Base-by-base conservation (phyloP, 2,888 invertebrate genomes). In the Anticlea derivata region DNA sequence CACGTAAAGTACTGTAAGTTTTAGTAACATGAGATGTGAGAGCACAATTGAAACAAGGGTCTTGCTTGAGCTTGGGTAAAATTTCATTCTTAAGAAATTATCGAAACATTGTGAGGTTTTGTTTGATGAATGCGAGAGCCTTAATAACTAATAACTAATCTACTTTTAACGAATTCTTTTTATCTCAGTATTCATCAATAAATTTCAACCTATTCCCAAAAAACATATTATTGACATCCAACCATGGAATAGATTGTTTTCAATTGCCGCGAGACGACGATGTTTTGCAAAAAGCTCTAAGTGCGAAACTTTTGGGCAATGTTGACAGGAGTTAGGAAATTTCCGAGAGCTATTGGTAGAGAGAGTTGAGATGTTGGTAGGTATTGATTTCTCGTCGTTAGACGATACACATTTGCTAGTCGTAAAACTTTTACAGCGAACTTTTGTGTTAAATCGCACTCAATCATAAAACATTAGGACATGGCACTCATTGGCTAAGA, bases 281-380 rank as follows among this genome's bases (percentile, higher is more conserved):
- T 33, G 24, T 43, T 43, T 24, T 24, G 24, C 34, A 20, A 44
- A 44, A 34, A 38, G 38, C 31, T 38, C 6, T 23, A 26, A 41
- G 11, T 10, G 20, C 7, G 23, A 6, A 38, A 38, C 13, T 38
- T 46, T 45, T 13, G 17, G 38, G 46, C 27, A 17, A 30, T 13
- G 7, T 20, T 38, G 24, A 13, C 11, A 11, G 10, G 12, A 45
- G 30, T 46, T 30, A 26, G 24, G n/a, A 3, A 38, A 38, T 6
- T 46, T 31, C 6, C 17, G n/a, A n/a, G n/a, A n/a, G n/a, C n/a
- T n/a, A n/a, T 17, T 17, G 17, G 13, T 1, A 7, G 10, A 30
- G 11, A 29, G 30, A n/a, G 13, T 37, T 23, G 29, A 23, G 46
- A 26, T 23, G 23, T 23, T 11, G 29, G 13, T 31, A 13, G 13